Conservation (phyloP, 2,113 vertebrate genomes). For the Struthio camelus region DNA sequence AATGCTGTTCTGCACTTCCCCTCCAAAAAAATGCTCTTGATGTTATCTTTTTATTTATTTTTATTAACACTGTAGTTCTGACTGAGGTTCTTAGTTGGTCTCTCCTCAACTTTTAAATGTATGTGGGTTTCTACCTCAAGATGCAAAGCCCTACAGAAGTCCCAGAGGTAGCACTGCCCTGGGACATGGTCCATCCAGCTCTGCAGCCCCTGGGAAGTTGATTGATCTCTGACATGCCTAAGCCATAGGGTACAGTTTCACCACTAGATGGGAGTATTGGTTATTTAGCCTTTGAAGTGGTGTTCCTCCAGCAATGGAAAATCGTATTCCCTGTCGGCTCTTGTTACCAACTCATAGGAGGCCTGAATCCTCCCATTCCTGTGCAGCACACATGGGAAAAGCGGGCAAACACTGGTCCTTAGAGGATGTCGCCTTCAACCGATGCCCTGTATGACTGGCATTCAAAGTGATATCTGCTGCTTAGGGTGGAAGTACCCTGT, state of each 20-base stretch:
- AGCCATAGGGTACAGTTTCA: background rate
- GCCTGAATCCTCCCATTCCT: background rate
- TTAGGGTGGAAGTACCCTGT: background rate
- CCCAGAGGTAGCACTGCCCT: background rate
- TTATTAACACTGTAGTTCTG: background rate
- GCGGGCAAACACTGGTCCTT: background rate
- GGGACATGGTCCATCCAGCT: background rate
- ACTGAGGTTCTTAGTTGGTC: background rate
- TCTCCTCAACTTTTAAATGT: background rate
- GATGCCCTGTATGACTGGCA: background rate
- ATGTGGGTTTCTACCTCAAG: background rate
- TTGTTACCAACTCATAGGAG: background rate
- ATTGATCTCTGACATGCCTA: background rate
- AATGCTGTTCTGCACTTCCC: background rate
- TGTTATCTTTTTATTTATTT: background rate
- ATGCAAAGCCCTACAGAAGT: background rate
- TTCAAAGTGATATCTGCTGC: background rate
- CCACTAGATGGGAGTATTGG: constrained; percentile 46
- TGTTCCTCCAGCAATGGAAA: background rate
- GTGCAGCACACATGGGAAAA: background rate
- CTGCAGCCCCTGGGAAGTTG: background rate
- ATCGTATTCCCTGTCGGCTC: background rate
- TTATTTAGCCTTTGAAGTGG: constrained; percentile 36
- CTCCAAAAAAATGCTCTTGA: background rate
- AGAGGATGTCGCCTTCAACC: background rate